Percentiles rank a stretch among this genome's conserved stretches.
phyloP scores from a whole-genome alignment of 1,140 invertebrate species.

The Drosophila ohnishii region DNA sequence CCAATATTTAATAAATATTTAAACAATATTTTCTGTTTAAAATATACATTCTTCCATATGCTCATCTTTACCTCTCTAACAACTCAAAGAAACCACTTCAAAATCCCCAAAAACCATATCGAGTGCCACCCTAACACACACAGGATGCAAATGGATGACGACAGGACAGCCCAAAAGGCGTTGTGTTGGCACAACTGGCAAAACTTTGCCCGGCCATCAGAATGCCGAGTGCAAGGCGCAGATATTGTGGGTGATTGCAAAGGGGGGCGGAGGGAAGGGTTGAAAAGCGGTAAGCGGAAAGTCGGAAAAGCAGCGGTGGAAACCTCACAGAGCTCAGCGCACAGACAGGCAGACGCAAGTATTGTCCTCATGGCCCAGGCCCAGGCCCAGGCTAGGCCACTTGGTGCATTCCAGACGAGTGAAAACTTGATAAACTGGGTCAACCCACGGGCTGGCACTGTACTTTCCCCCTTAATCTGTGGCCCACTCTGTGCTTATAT shows the following conservation, averaged over 20 bases:
- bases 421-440: conserved; percentile 63
- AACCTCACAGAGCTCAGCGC: conserved; percentile 14
- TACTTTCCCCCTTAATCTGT: neutral
- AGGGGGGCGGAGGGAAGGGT: neutral
- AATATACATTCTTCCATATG: neutral
- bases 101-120: conserved; percentile 6
- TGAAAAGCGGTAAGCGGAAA: conserved; percentile 3
- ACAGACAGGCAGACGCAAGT: conserved; percentile 38
- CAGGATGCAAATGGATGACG: conserved; percentile 58
- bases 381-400: conserved; percentile 11
- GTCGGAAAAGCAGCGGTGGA: conserved; percentile 5
- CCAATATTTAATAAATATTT: no score
- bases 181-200: conserved; percentile 53
- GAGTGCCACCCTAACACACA: conserved; percentile 13
- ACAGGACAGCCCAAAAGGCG: conserved; percentile 54
- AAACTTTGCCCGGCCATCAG: conserved; percentile 45
- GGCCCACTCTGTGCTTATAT: conserved; percentile 30
- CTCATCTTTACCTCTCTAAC: neutral
- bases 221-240: conserved; percentile 42
- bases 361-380: conserved; percentile 40
- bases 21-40: neutral
- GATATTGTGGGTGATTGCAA: conserved; percentile 5
- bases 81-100: neutral
- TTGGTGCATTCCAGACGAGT: conserved; percentile 53
- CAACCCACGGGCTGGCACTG: conserved; percentile 20